Base-by-base conservation (phyloP, 2,113 vertebrate genomes). In the Malurus alboscapulatus region DNA sequence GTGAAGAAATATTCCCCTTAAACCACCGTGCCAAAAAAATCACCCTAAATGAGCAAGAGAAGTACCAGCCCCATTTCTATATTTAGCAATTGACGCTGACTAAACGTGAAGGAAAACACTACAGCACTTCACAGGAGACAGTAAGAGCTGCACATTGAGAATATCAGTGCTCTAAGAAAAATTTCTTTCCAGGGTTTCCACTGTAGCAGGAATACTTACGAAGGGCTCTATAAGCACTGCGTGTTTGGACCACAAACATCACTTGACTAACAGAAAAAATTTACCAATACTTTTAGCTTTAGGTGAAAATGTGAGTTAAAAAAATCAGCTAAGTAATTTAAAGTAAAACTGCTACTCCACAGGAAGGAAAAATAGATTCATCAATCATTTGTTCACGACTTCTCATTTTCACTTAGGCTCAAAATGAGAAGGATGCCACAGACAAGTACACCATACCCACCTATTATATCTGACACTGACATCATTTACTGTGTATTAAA, bases 401-500 rank as follows among this genome's bases (percentile, higher is more conserved):
- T 54, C 65, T 95, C 38, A 59, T 83, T 96, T 89, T 89, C 71
- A 71, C 36, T 96, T 75, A 57, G 36, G 48, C 32, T 85, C 38
- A 83, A 71, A 92, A 83, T 38, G 47, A 88, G 66, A 87, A 76
- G 30, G 81, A 88, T 88, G 76, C 21, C 61, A 84, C 51, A 86
- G 50, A 96, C 83, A 96, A 83, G 71, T n/a, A 88, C 14, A 57
- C 30, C 48, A 55, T 63, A 94, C 81, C 75, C 38, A 45, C 89
- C 72, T 71, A 83, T 91, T 85, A 76, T 24, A 78, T 62, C 65
- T 93, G 92, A 96, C 75, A 87, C 26, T 82, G 66, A 77, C 57
- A 92, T 93, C 2, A 78, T 84, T 95, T 91, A 89, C 18, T 20
- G 42, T 66, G 61, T 48, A 61, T 45, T 92, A 75, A 96, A 93